Evolutionary conservation across 2,797 vertebrate species (phyloP).

Genomic region (Sparidentex hasta): DNA sequence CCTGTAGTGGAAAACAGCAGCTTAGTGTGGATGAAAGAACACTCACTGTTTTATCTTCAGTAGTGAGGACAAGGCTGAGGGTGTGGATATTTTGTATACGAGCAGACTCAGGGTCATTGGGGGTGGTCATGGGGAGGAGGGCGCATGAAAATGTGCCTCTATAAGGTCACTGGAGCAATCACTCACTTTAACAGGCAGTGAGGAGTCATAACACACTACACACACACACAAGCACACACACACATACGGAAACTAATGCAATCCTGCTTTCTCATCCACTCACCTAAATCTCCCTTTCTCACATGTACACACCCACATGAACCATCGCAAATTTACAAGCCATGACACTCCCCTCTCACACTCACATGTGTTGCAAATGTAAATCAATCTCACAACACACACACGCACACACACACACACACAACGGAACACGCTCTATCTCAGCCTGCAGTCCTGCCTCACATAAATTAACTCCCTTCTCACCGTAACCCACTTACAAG

Average conservation of each 20-base stretch:
- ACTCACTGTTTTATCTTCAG: too few relatives aligned
- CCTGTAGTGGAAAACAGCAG: background rate
- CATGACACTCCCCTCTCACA: slow-evolving; percentile 26
- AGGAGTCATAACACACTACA: slow-evolving; percentile 19
- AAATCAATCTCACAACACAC: slow-evolving; percentile 42
- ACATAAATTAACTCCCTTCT: slow-evolving; percentile 67
- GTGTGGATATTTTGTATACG: slow-evolving; percentile 13
- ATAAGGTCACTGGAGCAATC: slow-evolving; percentile 53
- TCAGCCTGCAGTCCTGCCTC: slow-evolving; percentile 49
- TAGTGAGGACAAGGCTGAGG: background rate
- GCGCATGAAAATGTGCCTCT: background rate
- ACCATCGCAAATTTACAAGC: slow-evolving; percentile 50
- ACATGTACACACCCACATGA: slow-evolving; percentile 44
- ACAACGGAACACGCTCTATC: slow-evolving; percentile 21
- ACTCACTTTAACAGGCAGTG: slow-evolving; percentile 68
- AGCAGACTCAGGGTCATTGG: slow-evolving; percentile 47
- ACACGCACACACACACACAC: slow-evolving; percentile 30
- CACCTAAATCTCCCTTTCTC: slow-evolving; percentile 25
- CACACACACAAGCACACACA: slow-evolving; percentile 24
- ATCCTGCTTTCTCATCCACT: slow-evolving; percentile 26
- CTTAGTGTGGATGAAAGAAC: background rate
- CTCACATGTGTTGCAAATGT: slow-evolving; percentile 25
- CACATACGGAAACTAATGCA: slow-evolving; percentile 2
- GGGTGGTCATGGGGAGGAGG: slow-evolving; percentile 32
- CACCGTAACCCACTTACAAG: slow-evolving; percentile 67